Base-by-base conservation (phyloP, 1,140 invertebrate genomes). In the Zophobas morio region DNA sequence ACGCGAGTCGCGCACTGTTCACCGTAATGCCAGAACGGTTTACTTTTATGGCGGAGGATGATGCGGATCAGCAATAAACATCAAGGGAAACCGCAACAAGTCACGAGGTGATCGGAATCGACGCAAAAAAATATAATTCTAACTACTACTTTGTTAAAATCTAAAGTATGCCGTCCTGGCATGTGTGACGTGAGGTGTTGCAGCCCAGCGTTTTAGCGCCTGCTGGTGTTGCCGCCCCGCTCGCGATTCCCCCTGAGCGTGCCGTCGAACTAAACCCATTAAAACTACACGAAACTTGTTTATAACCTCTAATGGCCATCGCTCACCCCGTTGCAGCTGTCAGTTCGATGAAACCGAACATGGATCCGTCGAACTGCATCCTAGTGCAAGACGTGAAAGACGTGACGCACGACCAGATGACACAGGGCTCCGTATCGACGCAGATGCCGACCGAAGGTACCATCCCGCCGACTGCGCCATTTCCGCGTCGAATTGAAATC, bases 321-420 rank as follows among this genome's bases (percentile, higher is more conserved):
- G 36, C 39, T 8, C 63, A 8, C 78, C 79, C 76, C 89, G 83
- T 93, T 92, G 71, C 92, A 96, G 94, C 94, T 85, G 92, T 95
- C 86, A 95, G 92, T 88, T 94, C 94, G 84, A 95, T 95, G 93
- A 92, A 94, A 87, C 91, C 91, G 84, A 92, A 91, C 87, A 92
- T 94, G 89, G 94, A 96, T 88, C 92, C 91, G 86, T 91, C 93
- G 82, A 95, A 95, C 87, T 96, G 95, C 88, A 95, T 96, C 85
- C 88, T 96, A 85, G 94, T 96, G 81, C 94, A 96, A 90, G 95
- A 96, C 88, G 93, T 95, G 74, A 96, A 96, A 88, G 93, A 94
- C 82, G 93, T 95, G 79, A 95, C 94, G 78, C 92, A 95, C 84
- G 93, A 94, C 87, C 92, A 93, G 85, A 92, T 92, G 85, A 89